A percentile compares a stretch with the other conserved stretches of the same genome.
These are phyloP conservation scores for Melanchra persicariae DNA, from an alignment of 2,888 invertebrate genomes.

Conservation along the genomic window DNA sequence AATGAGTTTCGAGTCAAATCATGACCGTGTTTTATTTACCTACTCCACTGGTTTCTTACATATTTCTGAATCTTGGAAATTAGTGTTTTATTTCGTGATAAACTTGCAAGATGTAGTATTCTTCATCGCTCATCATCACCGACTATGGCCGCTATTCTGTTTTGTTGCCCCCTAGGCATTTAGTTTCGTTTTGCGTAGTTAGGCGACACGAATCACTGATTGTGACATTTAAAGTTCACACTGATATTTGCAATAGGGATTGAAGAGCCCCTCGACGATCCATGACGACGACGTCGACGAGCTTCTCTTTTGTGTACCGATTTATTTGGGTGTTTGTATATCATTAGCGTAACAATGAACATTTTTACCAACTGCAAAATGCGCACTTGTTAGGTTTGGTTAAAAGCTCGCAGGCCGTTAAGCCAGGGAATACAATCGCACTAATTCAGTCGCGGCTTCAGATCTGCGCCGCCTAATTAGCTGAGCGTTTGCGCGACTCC, in stretches of 20 bases:
- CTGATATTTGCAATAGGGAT: conserved; percentile 83
- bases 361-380: conserved; percentile 46
- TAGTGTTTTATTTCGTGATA: not conserved
- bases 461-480: conserved; percentile 89
- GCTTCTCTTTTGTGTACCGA: conserved; percentile 38
- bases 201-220: conserved; percentile 73
- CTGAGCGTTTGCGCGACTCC: conserved; percentile 82
- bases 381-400: conserved; percentile 72
- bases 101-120: conserved; percentile 3
- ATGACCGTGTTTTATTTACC: not conserved
- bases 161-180: conserved; percentile 28
- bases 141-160: conserved; percentile 8
- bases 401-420: conserved; percentile 74
- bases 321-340: conserved; percentile 41
- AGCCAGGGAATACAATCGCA: conserved; percentile 81
- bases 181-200: conserved; percentile 41
- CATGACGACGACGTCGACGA: conserved; percentile 45
- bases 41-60: not conserved
- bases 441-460: conserved; percentile 87
- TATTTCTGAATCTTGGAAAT: too few relatives aligned
- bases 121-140: not conserved
- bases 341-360: conserved; percentile 42
- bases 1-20: not conserved
- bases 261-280: conserved; percentile 68
- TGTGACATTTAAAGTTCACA: conserved; percentile 89